Conservation (phyloP, 2,797 vertebrate species). For the Malurus splendens region DNA sequence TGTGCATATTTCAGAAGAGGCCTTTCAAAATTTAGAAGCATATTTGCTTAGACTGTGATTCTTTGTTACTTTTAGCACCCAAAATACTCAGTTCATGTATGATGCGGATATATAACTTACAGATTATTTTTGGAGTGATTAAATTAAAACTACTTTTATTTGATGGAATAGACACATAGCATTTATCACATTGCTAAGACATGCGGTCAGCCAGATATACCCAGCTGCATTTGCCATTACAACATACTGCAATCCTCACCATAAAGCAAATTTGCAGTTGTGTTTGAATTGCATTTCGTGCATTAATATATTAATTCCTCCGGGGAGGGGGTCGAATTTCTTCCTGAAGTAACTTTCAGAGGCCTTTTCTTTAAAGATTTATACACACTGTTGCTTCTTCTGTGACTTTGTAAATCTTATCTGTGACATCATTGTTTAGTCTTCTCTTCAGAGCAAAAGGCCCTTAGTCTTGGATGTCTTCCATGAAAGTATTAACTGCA, state of each 20-base stretch:
- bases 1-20: neutral
- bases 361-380: neutral
- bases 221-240: neutral
- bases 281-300: neutral
- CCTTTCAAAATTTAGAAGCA: neutral
- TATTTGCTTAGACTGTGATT: neutral
- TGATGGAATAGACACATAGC: neutral
- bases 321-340: rapidly evolving
- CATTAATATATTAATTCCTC: neutral
- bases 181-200: neutral
- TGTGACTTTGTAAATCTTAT: neutral
- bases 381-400: neutral
- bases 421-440: neutral
- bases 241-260: neutral
- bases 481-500: neutral
- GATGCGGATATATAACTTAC: neutral
- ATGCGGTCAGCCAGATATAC: neutral
- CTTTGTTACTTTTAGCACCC: neutral
- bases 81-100: neutral
- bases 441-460: neutral
- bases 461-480: neutral
- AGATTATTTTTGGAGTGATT: neutral
- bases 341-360: neutral
- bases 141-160: neutral
- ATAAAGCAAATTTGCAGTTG: neutral